Base-by-base conservation (phyloP, 2,113 vertebrate species). In the Puma concolor region DNA sequence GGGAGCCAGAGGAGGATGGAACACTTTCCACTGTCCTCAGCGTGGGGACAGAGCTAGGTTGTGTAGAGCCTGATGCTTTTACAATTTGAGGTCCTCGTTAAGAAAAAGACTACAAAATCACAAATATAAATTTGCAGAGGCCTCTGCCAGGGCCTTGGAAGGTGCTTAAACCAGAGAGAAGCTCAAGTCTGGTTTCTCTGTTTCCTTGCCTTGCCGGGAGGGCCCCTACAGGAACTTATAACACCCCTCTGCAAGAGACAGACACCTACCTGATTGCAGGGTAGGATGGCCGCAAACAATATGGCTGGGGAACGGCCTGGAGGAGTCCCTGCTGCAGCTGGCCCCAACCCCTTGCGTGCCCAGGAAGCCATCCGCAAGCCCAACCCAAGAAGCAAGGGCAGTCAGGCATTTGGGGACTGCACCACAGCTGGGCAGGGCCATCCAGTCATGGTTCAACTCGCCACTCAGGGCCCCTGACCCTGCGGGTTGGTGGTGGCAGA, bases 101-200 rank as follows among this genome's bases (percentile, higher is more conserved):
- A 71, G 83, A 66, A 71, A 54, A 93, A 93, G 71, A 52, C 66
- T 27, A 89, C 76, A 76, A 92, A 91, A 66, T 76, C 80, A 50
- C 67, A 4, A 4, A 48, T 7, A 64, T 16, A 84, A 38, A 72
- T 72, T 48, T 87, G 63, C 66, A 4, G 71, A 71, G 14, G 27
- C n/a, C 15, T 69, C 50, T 80, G 12, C 44, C 25, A 4, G 63
- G 25, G 41, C 29, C 69, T 48, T 31, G 77, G 57, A 77, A 94
- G 69, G n/a, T 6, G 27, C 29, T 11, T 36, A 38, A 83, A 52
- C 74, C 48, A 64, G 48, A 7, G 31, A 88, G 63, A 63, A 71
- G 41, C 3, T 10, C 54, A 36, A 95, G 21, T 71, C 17, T 21
- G 54, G 60, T 71, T 41, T 94, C 84, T 87, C 31, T 33, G 33